phyloP scores from a whole-genome alignment of 2,797 vertebrate species.

The Neostethus bicornis region DNA sequence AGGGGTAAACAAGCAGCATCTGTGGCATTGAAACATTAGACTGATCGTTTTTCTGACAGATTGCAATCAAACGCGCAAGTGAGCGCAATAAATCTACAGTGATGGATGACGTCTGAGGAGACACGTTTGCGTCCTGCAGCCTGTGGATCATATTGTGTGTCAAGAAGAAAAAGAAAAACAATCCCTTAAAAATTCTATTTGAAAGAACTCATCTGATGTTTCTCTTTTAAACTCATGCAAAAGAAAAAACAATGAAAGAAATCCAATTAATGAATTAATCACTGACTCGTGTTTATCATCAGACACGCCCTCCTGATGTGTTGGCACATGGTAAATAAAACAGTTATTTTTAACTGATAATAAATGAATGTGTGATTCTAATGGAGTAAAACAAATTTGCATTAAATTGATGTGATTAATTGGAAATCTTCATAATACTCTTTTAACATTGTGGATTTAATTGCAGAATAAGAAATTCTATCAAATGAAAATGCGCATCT shows the following conservation, averaged over 20 bases:
- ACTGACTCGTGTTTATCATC: slow-evolving; percentile 1
- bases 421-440: background rate
- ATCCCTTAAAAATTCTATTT: background rate
- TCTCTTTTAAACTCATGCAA: background rate
- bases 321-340: slow-evolving; percentile 18
- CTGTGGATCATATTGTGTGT: slow-evolving; percentile 55
- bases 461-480: background rate
- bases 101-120: slow-evolving; percentile 30
- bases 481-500: background rate
- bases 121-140: slow-evolving; percentile 42
- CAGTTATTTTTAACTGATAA: slow-evolving; percentile 6
- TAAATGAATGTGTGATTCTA: too few relatives aligned
- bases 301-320: slow-evolving; percentile 54
- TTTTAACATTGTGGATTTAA: background rate
- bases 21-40: background rate
- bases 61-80: background rate
- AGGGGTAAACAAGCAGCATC: background rate
- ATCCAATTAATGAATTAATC: background rate
- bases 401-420: background rate
- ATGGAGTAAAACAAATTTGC: background rate
- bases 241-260: background rate
- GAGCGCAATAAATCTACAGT: background rate
- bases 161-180: slow-evolving; percentile 6
- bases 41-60: background rate
- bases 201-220: background rate